Base-by-base conservation (phyloP, 2,113 vertebrate species). In the Ginglymostoma cirratum region DNA sequence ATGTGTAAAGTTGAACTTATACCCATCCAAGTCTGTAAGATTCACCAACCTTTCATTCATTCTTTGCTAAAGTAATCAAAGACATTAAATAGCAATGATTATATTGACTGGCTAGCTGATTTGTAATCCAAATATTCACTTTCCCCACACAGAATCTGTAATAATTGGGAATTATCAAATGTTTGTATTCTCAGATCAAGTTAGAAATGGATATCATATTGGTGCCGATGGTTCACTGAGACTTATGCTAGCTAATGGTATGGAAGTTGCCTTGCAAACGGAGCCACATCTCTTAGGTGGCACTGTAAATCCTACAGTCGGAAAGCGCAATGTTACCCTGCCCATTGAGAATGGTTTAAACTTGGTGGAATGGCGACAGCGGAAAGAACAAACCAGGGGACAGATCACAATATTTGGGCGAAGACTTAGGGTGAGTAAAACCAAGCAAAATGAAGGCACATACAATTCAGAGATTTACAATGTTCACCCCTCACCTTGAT, bases 331-430 rank as follows among this genome's bases (percentile, higher is more conserved):
- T 0, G 98, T 99, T 95, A 99, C 99, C 0, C 97, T 99, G 96
- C 99, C 99, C 96, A 99, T 99, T 0, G 99, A 99, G 97, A 99
- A 99, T 0, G 99, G 99, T 67, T 99, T 99, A 76, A 99, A 99
- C 96, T 97, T 99, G 42, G 99, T 99, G 96, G 99, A 99, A 97
- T 99, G 99, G 99, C 97, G 99, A 42, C 99, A 99, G 96, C 98
- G 99, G 96, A 99, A 99, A 97, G 99, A 99, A 96, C 99, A 99
- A 97, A 98, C 99, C 0, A 98, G 99, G 0, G 99, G 99, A 10
- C 99, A 99, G 97, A 97, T 99, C 97, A 99, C 99, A 0, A 99
- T 99, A 96, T 99, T 99, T 0, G 99, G 99, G 78, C 99, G 99
- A 95, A 98, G 99, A 94, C 97, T 99, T 90, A 97, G 99, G 98